Base-by-base conservation (phyloP, 1,140 invertebrate genomes). In the Globodera rostochiensis region DNA sequence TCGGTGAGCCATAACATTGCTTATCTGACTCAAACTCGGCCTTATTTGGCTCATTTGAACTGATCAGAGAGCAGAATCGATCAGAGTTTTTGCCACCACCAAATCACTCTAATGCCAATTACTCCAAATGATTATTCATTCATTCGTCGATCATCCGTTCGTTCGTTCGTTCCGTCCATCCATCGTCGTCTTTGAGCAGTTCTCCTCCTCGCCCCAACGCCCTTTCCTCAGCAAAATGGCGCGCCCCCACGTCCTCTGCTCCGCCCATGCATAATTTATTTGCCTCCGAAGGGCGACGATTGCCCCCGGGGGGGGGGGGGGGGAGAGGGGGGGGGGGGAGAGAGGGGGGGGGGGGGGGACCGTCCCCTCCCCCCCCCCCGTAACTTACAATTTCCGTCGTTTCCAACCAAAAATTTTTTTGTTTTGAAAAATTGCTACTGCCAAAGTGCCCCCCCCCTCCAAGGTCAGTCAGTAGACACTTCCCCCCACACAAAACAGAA, bases 221-320 rank as follows among this genome's bases (percentile, higher is more conserved):
- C 57, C 57, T 64, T 64, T 64, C 2, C 57, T 15, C 57, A 64
- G 6, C 11, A 15, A 64, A 64, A 64, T 64, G 57, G 6, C 57
- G 11, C 15, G 5, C 57, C 19, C 19, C 57, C 57, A 5, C 15
- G 13, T 19, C 57, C 57, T 15, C 57, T 15, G 13, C 57, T 60
- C 57, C 57, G 57, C 50, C 50, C 50, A 60, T 60, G 57, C 57
- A 60, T 60, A 60, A 60, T 60, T 60, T 60, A 60, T 60, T 60
- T 60, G 57, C 57, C 57, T 60, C 57, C 57, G 57, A 15, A 15
- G 50, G 11, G 50, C 6, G 11, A 19, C 15, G 57, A 60, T 60
- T 60, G 15, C 57, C 11, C 57, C 57, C 50, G 50, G 11, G 50
- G 50, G 50, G 50, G 11, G 49, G 5, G 49, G 5, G 5, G 49